Base-by-base conservation (phyloP, 2,113 vertebrate genomes). In the Clarias gariepinus region DNA sequence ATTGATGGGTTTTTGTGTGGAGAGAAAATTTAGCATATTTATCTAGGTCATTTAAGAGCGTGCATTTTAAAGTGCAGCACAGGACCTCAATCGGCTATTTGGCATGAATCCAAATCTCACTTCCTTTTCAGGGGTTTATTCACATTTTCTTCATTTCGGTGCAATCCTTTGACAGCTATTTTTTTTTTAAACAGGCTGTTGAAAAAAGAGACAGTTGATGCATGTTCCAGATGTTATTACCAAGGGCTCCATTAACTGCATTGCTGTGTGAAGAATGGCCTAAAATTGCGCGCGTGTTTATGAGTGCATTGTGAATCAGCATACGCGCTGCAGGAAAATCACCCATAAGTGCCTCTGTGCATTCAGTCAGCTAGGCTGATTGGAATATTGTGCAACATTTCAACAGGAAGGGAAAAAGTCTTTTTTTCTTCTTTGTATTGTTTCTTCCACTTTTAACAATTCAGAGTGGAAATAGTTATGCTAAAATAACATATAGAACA, bases 331-430 rank as follows among this genome's bases (percentile, higher is more conserved):
- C 83, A 80, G 71, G 47, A 76, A 83, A 86, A 78, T 74, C 11
- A 64, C 85, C 68, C 33, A 5, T 87, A 81, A 88, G 88, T 84
- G 86, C 71, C 74, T 85, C 63, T 69, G 41, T 41, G 76, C 63
- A 77, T 86, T 87, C 76, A 83, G 81, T 57, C 63, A 69, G 79
- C 86, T 30, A 64, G 81, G 41, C 86, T 89, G 88, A 89, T 88
- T 89, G 89, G 87, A 86, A 85, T 89, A 89, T 89, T 89, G 89
- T 89, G 84, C 55, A 83, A 86, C 84, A 83, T 87, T 89, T 87
- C 74, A 82, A 85, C 58, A 76, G 66, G 86, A 63, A 86, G 41
- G 3, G 60, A 71, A 89, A 64, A 25, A 11, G 23, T 74, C n/a
- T 16, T 63, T 83, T 80, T 21, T 47, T 28, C 66, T 28, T 36